These are phyloP conservation scores for Ditylenchus dipsaci DNA, from an alignment of 1,140 invertebrate genomes.

Conservation along the genomic window DNA sequence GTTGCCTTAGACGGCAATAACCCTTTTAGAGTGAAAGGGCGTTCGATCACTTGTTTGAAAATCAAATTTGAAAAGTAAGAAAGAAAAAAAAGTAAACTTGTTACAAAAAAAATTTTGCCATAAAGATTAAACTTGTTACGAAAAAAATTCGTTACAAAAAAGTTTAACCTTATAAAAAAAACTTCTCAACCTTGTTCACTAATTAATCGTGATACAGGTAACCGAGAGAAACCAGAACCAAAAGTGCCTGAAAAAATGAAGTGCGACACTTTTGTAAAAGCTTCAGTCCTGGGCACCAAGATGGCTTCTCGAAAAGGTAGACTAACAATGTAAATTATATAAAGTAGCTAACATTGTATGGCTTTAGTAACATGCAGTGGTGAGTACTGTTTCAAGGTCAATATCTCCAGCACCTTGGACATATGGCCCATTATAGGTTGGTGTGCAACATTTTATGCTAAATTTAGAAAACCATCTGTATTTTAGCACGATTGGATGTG, in stretches of 20 bases:
- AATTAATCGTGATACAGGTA: not conserved
- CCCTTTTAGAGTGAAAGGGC: too few species aligned
- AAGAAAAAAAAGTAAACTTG: not conserved
- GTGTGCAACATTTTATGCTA: not conserved
- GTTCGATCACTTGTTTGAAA: too few species aligned
- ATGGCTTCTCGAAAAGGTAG: conserved; percentile 4
- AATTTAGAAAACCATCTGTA: conserved; percentile 4
- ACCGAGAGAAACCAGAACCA: conserved; percentile 43
- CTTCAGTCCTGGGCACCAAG: conserved; percentile 46
- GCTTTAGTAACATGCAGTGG: conserved; percentile 40
- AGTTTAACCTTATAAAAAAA: too few species aligned
- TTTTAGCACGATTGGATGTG: conserved; percentile 39
- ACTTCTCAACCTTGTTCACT: too few species aligned
- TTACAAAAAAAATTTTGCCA: too few species aligned
- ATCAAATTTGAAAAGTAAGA: too few species aligned
- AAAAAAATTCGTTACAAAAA: too few species aligned
- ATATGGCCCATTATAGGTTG: conserved; percentile 45
- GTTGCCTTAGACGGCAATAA: too few species aligned
- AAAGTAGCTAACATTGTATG: not conserved
- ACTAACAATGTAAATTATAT: not conserved
- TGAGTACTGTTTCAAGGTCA: conserved; percentile 53
- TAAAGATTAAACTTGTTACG: too few species aligned
- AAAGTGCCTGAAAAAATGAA: conserved; percentile 41
- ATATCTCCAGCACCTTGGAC: conserved; percentile 45
- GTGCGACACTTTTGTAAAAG: conserved; percentile 46